Conservation (phyloP, 2,888 invertebrate species). For the Anagyrus pseudococci region DNA sequence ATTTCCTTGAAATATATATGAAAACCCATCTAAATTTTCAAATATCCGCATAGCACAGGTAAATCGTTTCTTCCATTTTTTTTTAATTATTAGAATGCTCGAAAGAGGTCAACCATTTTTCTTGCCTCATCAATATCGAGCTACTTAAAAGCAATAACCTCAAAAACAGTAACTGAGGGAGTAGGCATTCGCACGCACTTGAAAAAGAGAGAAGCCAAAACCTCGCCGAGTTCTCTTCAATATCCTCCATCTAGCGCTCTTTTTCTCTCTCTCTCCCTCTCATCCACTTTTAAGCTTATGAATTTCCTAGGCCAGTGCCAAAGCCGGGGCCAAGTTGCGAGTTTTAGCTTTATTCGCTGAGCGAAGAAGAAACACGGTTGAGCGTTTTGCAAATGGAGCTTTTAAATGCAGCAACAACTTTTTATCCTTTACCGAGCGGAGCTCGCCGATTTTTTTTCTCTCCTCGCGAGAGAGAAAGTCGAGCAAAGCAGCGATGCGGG, state of each 20-base stretch:
- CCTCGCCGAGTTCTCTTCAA: too few species aligned
- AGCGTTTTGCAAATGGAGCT: constrained; percentile 11
- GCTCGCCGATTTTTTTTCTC: too few species aligned
- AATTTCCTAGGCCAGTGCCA: background rate
- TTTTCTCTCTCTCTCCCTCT: background rate
- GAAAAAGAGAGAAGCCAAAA: background rate
- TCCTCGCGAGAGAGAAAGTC: too few species aligned
- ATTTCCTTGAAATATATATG: too few species aligned
- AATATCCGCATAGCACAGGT: too few species aligned
- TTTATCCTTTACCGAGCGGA: constrained; percentile 2
- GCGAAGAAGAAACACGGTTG: background rate
- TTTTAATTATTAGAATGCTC: too few species aligned
- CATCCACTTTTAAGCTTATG: background rate
- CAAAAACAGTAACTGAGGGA: too few species aligned
- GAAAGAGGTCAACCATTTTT: background rate
- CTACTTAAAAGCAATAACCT: constrained; percentile 2
- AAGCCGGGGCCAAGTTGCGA: background rate
- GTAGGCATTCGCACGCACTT: too few species aligned
- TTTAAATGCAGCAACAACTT: constrained; percentile 14
- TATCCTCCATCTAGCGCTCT: too few species aligned
- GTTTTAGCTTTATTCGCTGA: background rate
- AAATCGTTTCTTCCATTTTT: too few species aligned
- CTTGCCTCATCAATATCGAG: background rate
- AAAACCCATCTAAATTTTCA: too few species aligned
- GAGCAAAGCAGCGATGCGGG: too few species aligned